Percentiles rank a stretch among this genome's conserved stretches.
Conservation (phyloP, 1,140 invertebrate genomes). For the Caenorhabditis latens region DNA sequence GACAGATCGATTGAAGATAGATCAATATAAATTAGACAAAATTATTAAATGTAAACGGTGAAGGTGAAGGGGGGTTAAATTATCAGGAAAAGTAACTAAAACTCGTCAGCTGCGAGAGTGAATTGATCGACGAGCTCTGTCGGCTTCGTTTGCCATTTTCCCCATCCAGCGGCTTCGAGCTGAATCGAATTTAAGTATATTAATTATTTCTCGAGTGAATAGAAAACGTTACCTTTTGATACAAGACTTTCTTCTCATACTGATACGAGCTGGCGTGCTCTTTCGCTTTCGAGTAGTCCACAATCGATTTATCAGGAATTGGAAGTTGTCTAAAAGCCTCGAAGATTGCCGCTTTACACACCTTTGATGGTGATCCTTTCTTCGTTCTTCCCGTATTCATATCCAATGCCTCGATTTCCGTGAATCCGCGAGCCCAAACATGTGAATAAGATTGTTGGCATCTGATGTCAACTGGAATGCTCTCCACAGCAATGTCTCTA, state of each 20-base stretch:
- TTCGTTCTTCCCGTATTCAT: constrained; percentile 2
- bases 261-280: constrained; percentile 28
- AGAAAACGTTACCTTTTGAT: constrained; percentile 28
- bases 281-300: constrained; percentile 45
- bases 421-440: not conserved
- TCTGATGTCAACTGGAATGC: not conserved
- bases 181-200: constrained; percentile 5
- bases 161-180: constrained; percentile 49
- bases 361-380: constrained; percentile 1
- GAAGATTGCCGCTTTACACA: constrained; percentile 47
- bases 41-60: no score
- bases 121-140: constrained; percentile 7
- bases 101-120: not conserved
- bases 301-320: not conserved
- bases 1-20: no score
- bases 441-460: not conserved
- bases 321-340: not conserved
- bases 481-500: constrained; percentile 25
- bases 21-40: no score
- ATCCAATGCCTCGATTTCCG: not conserved
- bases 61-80: no score
- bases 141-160: constrained; percentile 53
- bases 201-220: no score
- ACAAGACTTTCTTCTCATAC: constrained; percentile 49
- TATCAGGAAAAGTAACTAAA: no score